Evolutionary conservation across 1,140 invertebrate species (phyloP).

Genomic region (Lordiphosa collinella): DNA sequence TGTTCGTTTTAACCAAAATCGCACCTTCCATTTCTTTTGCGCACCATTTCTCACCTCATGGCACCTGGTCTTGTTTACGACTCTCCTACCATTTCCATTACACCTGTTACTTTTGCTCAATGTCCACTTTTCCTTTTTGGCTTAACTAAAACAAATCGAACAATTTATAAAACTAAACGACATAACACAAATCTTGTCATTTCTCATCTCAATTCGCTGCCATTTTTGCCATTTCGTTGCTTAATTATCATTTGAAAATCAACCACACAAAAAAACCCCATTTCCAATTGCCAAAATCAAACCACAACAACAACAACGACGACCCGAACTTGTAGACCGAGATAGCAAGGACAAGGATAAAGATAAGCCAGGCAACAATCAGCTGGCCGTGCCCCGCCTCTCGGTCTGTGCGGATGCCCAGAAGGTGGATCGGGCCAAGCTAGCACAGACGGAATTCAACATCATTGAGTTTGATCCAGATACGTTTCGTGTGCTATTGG

Average conservation of each 20-base stretch:
- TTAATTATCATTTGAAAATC: constrained; percentile 11
- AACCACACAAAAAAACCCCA: constrained; percentile 4
- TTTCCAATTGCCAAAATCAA: constrained; percentile 6
- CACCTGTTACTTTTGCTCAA: too few relatives aligned
- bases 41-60: neutral
- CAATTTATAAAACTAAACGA: constrained; percentile 46
- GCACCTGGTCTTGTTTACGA: neutral
- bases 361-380: constrained; percentile 86
- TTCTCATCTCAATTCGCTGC: constrained; percentile 26
- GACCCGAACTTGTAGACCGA: constrained; percentile 82
- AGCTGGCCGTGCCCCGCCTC: constrained; percentile 90
- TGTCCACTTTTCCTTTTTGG: too few relatives aligned
- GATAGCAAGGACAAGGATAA: constrained; percentile 90
- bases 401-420: constrained; percentile 96
- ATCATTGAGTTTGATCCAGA: constrained; percentile 97
- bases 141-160: constrained; percentile 15
- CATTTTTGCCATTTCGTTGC: constrained; percentile 1
- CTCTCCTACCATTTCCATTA: too few relatives aligned
- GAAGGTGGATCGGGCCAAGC: constrained; percentile 93
- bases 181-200: constrained; percentile 54
- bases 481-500: constrained; percentile 93
- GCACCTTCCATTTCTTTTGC: constrained; percentile 2
- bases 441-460: constrained; percentile 96
- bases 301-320: constrained; percentile 9
- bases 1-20: constrained; percentile 1